Evolutionary conservation across 2,888 invertebrate species (phyloP).

Genomic region (Molorchus minor): DNA sequence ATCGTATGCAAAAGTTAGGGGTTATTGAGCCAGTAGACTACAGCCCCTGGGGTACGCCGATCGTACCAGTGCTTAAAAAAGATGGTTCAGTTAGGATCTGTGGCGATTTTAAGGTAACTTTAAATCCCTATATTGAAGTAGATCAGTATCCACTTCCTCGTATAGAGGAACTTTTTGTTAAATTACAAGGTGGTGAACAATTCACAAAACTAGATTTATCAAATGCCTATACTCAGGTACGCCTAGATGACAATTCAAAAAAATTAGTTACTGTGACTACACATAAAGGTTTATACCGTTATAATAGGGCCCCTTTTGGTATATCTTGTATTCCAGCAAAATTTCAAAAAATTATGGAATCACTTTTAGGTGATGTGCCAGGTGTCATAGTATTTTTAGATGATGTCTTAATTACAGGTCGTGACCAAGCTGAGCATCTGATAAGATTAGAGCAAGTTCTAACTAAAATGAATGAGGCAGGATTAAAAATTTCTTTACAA

Average conservation of each 20-base stretch:
- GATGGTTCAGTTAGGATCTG: constrained; percentile 3
- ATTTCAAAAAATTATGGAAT: constrained; percentile 5
- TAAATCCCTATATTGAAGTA: not conserved
- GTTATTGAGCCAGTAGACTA: not conserved
- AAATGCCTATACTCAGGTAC: not conserved
- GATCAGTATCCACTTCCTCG: not conserved
- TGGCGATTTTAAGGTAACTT: not conserved
- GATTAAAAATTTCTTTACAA: not conserved
- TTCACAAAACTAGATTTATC: constrained; percentile 2
- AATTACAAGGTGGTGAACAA: not conserved
- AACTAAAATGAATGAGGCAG: too few relatives aligned
- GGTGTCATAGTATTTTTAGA: not conserved
- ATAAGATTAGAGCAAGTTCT: not conserved
- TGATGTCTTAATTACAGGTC: not conserved
- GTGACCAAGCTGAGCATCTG: not conserved
- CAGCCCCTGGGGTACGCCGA: not conserved
- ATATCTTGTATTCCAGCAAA: not conserved
- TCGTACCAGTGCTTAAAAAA: not conserved
- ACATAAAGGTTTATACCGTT: constrained; percentile 1
- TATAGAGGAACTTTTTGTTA: not conserved
- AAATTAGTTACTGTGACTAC: not conserved
- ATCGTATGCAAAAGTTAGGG: not conserved
- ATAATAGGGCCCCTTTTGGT: not conserved
- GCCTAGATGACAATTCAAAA: constrained; percentile 1
- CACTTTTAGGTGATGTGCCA: not conserved